Base-by-base conservation (phyloP, 2,113 vertebrate species). In the Gymnorhina tibicen region DNA sequence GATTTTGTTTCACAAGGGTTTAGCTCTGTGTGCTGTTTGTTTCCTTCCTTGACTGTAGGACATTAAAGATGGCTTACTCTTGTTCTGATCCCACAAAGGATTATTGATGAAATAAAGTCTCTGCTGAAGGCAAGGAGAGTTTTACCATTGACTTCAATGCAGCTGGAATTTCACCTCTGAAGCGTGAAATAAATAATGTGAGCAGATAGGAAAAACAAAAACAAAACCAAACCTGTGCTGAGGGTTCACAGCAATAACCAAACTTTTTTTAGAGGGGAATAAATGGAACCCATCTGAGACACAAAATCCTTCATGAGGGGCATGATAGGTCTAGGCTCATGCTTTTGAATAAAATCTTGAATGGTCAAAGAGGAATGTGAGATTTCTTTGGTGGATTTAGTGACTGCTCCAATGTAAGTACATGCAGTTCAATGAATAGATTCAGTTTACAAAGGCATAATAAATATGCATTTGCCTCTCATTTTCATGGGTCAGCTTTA, bases 121-220 rank as follows among this genome's bases (percentile, higher is more conserved):
- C 75, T 77, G 78, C 82, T 95, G 66, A 92, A 90, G 64, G 73
- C 92, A 91, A 49, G 56, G 72, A 46, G 70, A 84, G n/a, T 78
- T 94, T 87, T 75, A 78, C 72, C 85, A 53, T 15, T 75, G 79
- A 39, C 76, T 93, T 93, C 76, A 76, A 2, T 72, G 53, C 58
- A 88, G 87, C 64, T 88, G 59, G 73, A 88, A 86, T 93, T 95
- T 93, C 69, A 60, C 28, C 37, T 93, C 32, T 94, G 76, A 78
- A 84, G 44, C 75, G 52, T 72, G 85, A 94, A 89, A 84, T 92
- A 95, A 92, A 63, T 89, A 93, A 81, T 3, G 15, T 46, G 21
- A 92, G 37, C 22, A 62, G 76, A 56, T 33, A 53, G 59, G 9
- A 18, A 17, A 42, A 53, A 42, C 30, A 70, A 78, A 69, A 72